phyloP scores from a whole-genome alignment of 2,888 invertebrate genomes.

The Dynastes maya region DNA sequence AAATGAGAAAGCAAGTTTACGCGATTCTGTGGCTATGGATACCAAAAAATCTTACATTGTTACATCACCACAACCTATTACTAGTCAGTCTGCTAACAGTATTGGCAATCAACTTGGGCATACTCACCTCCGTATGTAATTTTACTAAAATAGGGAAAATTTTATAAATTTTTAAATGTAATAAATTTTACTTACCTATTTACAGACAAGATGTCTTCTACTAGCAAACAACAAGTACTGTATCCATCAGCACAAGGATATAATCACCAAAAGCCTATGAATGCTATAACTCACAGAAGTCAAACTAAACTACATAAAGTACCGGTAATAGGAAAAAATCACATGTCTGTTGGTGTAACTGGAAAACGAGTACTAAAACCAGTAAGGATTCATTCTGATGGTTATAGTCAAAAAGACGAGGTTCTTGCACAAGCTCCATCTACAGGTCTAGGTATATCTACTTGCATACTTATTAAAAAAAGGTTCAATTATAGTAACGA shows the following conservation, averaged over 20 bases:
- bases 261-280: slow-evolving; percentile 35
- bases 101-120: slow-evolving; percentile 48
- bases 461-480: neutral
- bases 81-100: slow-evolving; percentile 27
- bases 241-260: slow-evolving; percentile 65
- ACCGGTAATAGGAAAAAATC: slow-evolving; percentile 68
- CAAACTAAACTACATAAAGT: slow-evolving; percentile 62
- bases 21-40: neutral
- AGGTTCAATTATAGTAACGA: too few species aligned
- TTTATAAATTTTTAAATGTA: too few species aligned
- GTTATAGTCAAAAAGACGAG: slow-evolving; percentile 66
- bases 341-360: slow-evolving; percentile 44
- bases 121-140: slow-evolving; percentile 42
- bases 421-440: slow-evolving; percentile 65
- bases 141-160: neutral
- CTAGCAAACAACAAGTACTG: slow-evolving; percentile 53
- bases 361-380: slow-evolving; percentile 59
- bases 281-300: slow-evolving; percentile 43
- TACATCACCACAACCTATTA: slow-evolving; percentile 48
- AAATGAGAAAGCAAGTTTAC: slow-evolving; percentile 58
- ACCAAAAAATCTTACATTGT: slow-evolving; percentile 28
- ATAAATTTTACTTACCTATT: slow-evolving; percentile 33
- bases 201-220: slow-evolving; percentile 56
- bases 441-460: slow-evolving; percentile 57
- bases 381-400: slow-evolving; percentile 58